Conservation (phyloP, 2,113 vertebrate species). For the Benitochromis conjunctus region DNA sequence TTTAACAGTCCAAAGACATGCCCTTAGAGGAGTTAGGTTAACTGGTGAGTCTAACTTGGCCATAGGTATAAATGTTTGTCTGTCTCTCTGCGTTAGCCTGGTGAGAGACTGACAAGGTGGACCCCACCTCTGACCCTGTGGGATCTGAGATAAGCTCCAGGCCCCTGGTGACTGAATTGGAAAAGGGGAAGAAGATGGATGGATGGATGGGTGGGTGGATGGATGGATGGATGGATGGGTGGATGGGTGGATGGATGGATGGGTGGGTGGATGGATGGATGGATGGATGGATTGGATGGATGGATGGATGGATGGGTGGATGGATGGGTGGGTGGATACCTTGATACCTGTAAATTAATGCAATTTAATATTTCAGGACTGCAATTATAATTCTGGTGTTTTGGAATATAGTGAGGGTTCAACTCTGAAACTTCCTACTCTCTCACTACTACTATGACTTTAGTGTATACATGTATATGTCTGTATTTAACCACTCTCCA, state of each 20-base stretch:
- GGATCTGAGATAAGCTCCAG: neutral
- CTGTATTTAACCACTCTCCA: neutral
- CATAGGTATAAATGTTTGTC: too few relatives aligned
- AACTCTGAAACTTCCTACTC: neutral
- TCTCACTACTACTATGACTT: neutral
- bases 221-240: neutral
- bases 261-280: too few relatives aligned
- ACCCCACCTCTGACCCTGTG: neutral
- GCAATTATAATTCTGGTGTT: neutral
- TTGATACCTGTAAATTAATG: neutral
- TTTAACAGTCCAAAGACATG: neutral
- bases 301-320: neutral
- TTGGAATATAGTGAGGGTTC: neutral
- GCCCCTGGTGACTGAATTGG: neutral
- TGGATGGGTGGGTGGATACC: too few relatives aligned
- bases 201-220: neutral
- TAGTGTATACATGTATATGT: neutral
- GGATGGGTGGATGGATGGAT: neutral
- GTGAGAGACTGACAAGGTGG: neutral
- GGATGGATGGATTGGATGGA: neutral
- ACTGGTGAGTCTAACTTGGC: neutral
- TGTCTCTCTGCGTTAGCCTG: neutral
- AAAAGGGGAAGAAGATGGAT: neutral
- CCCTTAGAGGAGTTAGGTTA: neutral
- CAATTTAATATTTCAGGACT: neutral